Conservation (phyloP, 2,888 invertebrate species). For the Dione vanillae region DNA sequence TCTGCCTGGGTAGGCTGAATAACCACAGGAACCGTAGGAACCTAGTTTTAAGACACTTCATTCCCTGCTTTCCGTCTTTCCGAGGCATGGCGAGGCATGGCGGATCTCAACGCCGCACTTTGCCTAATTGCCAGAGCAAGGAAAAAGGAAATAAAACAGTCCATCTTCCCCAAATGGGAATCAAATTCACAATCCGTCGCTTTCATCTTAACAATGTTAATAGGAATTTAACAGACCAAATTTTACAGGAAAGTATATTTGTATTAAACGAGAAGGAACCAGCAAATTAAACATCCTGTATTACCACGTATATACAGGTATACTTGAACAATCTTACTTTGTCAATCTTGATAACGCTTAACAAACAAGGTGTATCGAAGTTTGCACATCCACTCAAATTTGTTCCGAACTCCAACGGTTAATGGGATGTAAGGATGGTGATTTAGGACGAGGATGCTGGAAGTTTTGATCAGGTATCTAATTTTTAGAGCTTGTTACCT, state of each 20-base stretch:
- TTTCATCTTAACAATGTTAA: neutral
- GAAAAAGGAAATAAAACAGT: too few relatives aligned
- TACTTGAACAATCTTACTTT: constrained; percentile 39
- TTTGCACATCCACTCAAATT: constrained; percentile 64
- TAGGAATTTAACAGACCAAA: neutral
- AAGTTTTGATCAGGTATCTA: constrained; percentile 46
- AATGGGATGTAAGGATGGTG: constrained; percentile 69
- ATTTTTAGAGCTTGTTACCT: too few relatives aligned
- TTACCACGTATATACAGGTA: constrained; percentile 26
- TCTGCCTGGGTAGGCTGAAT: too few relatives aligned
- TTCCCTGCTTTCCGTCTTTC: too few relatives aligned
- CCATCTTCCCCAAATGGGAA: too few relatives aligned
- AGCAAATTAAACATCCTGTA: neutral
- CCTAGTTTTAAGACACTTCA: too few relatives aligned
- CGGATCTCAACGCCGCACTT: too few relatives aligned
- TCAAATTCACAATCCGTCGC: too few relatives aligned
- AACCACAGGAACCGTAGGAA: too few relatives aligned
- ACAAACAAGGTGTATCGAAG: constrained; percentile 59
- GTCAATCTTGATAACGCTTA: constrained; percentile 41
- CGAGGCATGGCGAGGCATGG: too few relatives aligned
- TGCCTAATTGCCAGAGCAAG: too few relatives aligned
- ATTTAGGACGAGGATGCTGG: constrained; percentile 58
- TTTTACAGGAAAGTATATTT: neutral
- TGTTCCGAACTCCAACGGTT: constrained; percentile 67
- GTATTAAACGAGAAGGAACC: neutral